Percentiles rank a stretch among this genome's conserved stretches.
Conservation (phyloP, 2,797 vertebrate genomes). For the Serranus cabrilla region DNA sequence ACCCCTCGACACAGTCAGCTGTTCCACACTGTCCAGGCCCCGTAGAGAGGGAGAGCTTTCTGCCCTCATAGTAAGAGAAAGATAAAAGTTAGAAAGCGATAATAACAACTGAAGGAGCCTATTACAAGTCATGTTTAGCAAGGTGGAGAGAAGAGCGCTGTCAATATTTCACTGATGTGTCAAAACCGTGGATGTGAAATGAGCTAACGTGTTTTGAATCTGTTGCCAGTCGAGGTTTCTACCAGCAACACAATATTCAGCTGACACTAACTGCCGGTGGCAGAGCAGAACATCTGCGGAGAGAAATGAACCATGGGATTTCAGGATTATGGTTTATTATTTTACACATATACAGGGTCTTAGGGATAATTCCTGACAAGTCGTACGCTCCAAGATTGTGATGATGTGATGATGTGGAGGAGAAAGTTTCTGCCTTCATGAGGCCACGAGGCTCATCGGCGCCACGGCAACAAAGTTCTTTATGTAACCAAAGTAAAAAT, state of each 20-base stretch:
- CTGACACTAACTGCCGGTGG: neutral
- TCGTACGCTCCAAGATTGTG: neutral
- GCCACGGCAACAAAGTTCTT: neutral
- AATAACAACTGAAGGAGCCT: neutral
- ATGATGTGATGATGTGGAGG: neutral
- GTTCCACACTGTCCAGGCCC: no score
- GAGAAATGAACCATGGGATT: constrained; percentile 3
- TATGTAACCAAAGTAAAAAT: no score
- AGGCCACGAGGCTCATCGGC: neutral
- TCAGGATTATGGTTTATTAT: neutral
- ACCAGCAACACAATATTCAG: neutral
- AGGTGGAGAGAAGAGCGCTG: no score
- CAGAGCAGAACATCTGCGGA: neutral
- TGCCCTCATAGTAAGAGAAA: neutral
- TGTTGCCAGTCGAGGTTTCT: neutral
- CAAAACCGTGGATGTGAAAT: neutral
- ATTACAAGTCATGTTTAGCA: no score
- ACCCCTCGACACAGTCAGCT: no score
- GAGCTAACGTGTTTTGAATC: neutral
- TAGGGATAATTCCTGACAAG: neutral
- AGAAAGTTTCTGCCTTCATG: no score
- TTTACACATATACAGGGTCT: neutral
- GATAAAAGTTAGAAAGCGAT: neutral
- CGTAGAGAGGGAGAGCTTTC: no score
- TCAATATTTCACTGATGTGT: neutral